Evolutionary conservation across 2,797 vertebrate species (phyloP).

Genomic region (Morelia viridis): DNA sequence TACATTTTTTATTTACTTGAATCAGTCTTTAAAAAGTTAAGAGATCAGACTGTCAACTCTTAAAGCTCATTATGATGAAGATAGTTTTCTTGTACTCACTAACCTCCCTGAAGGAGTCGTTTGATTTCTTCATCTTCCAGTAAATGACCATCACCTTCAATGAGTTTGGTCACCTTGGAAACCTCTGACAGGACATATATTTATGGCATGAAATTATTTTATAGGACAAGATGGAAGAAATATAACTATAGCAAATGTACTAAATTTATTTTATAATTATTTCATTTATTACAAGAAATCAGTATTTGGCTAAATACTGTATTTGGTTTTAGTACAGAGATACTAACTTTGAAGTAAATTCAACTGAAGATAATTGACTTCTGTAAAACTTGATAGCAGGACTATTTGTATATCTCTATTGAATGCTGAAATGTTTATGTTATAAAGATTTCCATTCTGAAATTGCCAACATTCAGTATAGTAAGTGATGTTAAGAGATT

Average conservation of each 20-base stretch:
- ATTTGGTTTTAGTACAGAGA: not conserved
- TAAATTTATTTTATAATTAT: constrained; percentile 5
- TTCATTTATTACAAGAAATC: constrained; percentile 29
- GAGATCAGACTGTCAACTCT: constrained; percentile 38
- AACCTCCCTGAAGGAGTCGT: constrained; percentile 85
- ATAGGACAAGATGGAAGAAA: constrained; percentile 45
- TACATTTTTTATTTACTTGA: not conserved
- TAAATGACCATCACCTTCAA: constrained; percentile 82
- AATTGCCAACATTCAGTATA: not conserved
- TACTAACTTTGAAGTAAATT: not conserved
- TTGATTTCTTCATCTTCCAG: constrained; percentile 85
- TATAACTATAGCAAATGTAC: not conserved
- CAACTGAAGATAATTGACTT: not conserved
- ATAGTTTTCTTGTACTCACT: constrained; percentile 75
- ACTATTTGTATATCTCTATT: not conserved
- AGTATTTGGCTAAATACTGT: not conserved
- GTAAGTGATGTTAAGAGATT: not conserved
- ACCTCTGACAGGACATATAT: constrained; percentile 82
- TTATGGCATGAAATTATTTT: constrained; percentile 71
- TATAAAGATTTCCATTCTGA: not conserved
- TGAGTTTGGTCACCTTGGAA: constrained; percentile 82
- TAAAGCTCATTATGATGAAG: constrained; percentile 63
- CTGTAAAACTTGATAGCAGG: not conserved
- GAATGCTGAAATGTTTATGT: not conserved
- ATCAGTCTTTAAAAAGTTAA: constrained; percentile 81